Evolutionary conservation across 2,113 vertebrate species (phyloP).

Genomic region (Trogon melanurus): DNA sequence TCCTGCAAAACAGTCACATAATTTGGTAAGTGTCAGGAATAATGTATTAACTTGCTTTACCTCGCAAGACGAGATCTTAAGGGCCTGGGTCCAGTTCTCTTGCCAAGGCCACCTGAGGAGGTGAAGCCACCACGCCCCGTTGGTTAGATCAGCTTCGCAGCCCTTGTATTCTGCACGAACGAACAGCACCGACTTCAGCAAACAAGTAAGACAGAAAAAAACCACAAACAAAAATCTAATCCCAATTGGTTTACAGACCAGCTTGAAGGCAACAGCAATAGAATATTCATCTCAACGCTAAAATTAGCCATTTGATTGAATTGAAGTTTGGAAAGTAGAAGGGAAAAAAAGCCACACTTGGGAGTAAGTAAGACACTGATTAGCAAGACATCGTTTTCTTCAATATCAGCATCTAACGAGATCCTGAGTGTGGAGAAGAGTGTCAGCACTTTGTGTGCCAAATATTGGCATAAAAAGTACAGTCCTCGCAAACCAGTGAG

Average conservation of each 20-base stretch:
- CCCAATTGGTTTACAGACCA: not conserved
- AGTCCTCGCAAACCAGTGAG: not conserved
- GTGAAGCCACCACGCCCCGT: not conserved
- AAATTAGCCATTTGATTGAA: not conserved
- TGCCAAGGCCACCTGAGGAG: not conserved
- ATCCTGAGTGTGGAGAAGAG: not conserved
- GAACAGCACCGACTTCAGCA: not conserved
- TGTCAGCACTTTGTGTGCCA: not conserved
- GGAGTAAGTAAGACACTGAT: not conserved
- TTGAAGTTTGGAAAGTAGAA: not conserved
- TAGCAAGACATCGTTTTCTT: not conserved
- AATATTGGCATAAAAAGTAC: not conserved
- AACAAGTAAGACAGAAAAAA: not conserved
- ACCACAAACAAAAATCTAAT: not conserved
- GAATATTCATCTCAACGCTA: not conserved
- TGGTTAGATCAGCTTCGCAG: not conserved
- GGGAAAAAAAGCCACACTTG: not conserved
- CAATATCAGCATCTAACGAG: not conserved
- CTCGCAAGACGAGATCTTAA: not conserved
- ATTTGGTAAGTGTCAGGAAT: not conserved
- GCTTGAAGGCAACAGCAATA: not conserved
- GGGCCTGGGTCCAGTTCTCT: not conserved
- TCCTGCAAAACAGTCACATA: conserved; percentile 73
- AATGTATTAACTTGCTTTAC: not conserved
- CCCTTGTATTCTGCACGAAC: not conserved